These are phyloP conservation scores for Halictus ligatus DNA, from an alignment of 2,888 invertebrate genomes.

Conservation along the genomic window DNA sequence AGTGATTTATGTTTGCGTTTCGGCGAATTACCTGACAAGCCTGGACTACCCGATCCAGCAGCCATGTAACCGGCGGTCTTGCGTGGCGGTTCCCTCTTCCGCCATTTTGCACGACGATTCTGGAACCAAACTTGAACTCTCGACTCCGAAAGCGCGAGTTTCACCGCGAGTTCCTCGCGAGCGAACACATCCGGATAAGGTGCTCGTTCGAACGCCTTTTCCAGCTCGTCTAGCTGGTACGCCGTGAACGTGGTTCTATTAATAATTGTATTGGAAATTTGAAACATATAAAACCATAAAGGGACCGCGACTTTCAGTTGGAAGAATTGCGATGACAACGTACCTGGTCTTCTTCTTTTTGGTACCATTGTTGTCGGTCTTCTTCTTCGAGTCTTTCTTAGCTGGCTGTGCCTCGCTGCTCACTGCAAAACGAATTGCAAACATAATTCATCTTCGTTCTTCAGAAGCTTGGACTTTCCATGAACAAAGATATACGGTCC, in stretches of 20 bases:
- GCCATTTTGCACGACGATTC: slow-evolving; percentile 97
- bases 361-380: slow-evolving; percentile 93
- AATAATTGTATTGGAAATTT: slow-evolving; percentile 59
- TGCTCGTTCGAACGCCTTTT: slow-evolving; percentile 96
- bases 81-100: slow-evolving; percentile 96
- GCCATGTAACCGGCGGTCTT: slow-evolving; percentile 89
- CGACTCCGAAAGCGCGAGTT: slow-evolving; percentile 94
- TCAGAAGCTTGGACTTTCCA: neutral
- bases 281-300: neutral
- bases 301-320: neutral
- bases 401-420: slow-evolving; percentile 81
- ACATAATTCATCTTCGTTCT: neutral
- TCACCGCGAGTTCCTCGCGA: slow-evolving; percentile 95
- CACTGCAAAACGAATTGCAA: slow-evolving; percentile 71
- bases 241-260: slow-evolving; percentile 97
- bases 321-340: neutral
- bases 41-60: slow-evolving; percentile 81
- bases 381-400: slow-evolving; percentile 91
- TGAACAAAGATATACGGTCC: neutral
- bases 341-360: slow-evolving; percentile 97
- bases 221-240: slow-evolving; percentile 96
- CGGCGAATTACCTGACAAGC: slow-evolving; percentile 74
- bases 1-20: neutral
- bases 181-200: slow-evolving; percentile 99
- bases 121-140: slow-evolving; percentile 94